phyloP scores from a whole-genome alignment of 64 coral and sea anemone species.

The Porites lutea region DNA sequence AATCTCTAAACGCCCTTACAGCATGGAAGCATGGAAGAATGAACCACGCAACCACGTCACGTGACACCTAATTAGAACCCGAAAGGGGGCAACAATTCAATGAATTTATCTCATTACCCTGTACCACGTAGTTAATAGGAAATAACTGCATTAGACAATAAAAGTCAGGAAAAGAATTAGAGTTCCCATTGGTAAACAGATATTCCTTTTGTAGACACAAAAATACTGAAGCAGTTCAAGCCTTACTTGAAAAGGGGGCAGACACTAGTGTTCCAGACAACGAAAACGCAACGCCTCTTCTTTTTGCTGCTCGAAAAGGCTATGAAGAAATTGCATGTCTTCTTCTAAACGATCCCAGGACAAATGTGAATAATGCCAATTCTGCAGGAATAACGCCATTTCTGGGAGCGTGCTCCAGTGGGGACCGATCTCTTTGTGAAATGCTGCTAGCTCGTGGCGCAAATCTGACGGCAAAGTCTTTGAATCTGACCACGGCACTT shows the following conservation, averaged over 20 bases:
- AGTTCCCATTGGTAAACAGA: neutral
- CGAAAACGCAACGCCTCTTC: slow-evolving; percentile 21
- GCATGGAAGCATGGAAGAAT: too few species aligned
- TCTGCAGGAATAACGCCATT: slow-evolving; percentile 30
- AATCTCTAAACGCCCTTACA: too few species aligned
- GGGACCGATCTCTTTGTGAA: slow-evolving; percentile 26
- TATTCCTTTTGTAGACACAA: slow-evolving; percentile 16
- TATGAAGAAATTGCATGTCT: slow-evolving; percentile 46
- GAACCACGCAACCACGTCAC: too few species aligned
- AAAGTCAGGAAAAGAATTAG: too few species aligned
- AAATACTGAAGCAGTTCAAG: slow-evolving; percentile 23
- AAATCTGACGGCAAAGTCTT: slow-evolving; percentile 13
- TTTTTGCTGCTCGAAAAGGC: slow-evolving; percentile 35
- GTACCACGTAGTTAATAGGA: too few species aligned
- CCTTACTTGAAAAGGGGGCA: slow-evolving; percentile 39
- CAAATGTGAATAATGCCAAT: slow-evolving; percentile 28
- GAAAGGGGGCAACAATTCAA: too few species aligned
- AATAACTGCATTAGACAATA: neutral
- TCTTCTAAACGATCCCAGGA: slow-evolving; percentile 12
- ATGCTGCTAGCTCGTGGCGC: slow-evolving; percentile 23
- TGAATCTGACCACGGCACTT: slow-evolving; percentile 32
- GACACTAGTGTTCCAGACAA: slow-evolving; percentile 25
- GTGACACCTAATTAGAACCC: too few species aligned
- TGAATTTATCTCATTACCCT: too few species aligned
- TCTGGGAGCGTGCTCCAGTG: slow-evolving; percentile 13